Percentiles rank a stretch among this genome's conserved stretches.
phyloP scores from a whole-genome alignment of 2,888 invertebrate genomes.

The Amaurobius ferox region DNA sequence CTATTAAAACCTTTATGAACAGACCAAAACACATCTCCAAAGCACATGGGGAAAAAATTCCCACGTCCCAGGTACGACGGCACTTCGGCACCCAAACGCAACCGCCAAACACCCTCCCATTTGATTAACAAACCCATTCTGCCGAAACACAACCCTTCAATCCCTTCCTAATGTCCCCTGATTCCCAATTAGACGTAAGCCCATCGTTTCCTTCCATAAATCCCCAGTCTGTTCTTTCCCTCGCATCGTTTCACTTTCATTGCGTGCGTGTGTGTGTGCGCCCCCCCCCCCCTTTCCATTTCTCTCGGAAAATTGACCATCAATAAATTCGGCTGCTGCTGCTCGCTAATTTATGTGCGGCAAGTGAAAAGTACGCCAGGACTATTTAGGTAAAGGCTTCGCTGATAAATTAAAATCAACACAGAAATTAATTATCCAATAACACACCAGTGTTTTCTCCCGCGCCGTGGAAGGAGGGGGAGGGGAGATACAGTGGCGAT shows the following conservation, averaged over 20 bases:
- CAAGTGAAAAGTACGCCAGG: conserved; percentile 38
- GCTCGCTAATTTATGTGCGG: conserved; percentile 63
- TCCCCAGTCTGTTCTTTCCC: conserved; percentile 7
- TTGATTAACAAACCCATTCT: conserved; percentile 12
- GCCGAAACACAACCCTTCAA: conserved; percentile 15
- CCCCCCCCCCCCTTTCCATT: neutral
- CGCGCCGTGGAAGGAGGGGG: neutral
- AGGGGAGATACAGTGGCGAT: conserved; percentile 45
- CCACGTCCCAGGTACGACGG: neutral
- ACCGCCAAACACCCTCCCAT: neutral
- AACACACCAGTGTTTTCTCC: conserved; percentile 67
- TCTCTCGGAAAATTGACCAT: conserved; percentile 63
- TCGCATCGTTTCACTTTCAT: neutral
- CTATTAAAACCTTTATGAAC: too few species aligned
- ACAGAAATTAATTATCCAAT: conserved; percentile 72
- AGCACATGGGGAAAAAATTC: too few species aligned
- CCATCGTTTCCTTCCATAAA: neutral
- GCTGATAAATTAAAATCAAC: conserved; percentile 72
- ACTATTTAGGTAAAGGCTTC: conserved; percentile 48
- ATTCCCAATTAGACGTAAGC: neutral
- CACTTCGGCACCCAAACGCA: neutral
- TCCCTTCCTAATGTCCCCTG: conserved; percentile 14
- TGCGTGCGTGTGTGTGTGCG: neutral
- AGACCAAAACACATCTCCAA: too few species aligned
- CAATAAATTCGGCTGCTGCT: conserved; percentile 48